Base-by-base conservation (phyloP, 2,797 vertebrate genomes). In the Nothura maculosa region DNA sequence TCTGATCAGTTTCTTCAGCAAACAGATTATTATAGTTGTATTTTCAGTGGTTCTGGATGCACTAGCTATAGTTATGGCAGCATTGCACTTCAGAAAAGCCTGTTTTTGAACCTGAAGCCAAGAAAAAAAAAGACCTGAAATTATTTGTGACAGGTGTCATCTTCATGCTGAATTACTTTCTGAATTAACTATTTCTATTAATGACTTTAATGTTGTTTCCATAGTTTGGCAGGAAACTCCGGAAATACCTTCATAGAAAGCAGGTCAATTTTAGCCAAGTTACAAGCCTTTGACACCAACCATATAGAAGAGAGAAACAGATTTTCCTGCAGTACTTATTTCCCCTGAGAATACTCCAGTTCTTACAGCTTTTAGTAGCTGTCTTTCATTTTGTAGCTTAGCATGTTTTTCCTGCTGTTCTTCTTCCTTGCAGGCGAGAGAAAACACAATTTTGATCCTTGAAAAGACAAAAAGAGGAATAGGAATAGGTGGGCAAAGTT, bases 121-220 rank as follows among this genome's bases (percentile, higher is more conserved):
- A 66, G 85, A 89, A 91, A 16, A 45, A 43, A 81, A 92, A 87
- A 1, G 1, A 80, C 50, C 69, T 85, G 38, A 87, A 85, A 58
- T 73, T 87, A 9, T 80, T 95, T 87, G 32, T 83, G 38, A 70
- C 82, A 94, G 85, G 85, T 91, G 85, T 94, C 74, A 14, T 87
- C 13, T 55, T 78, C 24, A 19, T 43, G 28, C 30, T 81, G 76
- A 95, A 89, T 75, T 90, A 75, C 24, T 78, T 82, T 81, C 30
- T n/a, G 68, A 93, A 70, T 69, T 10, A 84, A 57, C 4, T 19
- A 70, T 61, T 15, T 0, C 9, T 54, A 40, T 84, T 69, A 81
- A 73, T 91, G 81, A 38, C 32, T 76, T 89, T 38, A 61, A 79
- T 34, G 10, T n/a, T 62, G 0, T 63, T 7, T 43, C 27, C 24